Base-by-base conservation (phyloP, 92 coral and sea anemone species). In the Zoanthus solanderi region DNA sequence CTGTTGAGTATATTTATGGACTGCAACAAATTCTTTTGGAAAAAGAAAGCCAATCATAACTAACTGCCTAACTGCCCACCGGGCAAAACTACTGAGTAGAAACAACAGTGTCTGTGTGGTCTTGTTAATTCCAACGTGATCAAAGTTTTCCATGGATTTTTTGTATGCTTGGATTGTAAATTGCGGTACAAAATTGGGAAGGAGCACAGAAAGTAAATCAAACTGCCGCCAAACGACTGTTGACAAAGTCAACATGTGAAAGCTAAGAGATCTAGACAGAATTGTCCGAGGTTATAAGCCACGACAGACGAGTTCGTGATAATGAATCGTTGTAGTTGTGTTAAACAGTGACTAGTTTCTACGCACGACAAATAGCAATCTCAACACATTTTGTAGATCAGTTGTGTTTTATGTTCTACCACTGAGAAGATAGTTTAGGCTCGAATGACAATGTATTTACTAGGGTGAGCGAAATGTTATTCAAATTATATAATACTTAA, bases 1-100 rank as follows among this genome's bases (percentile, higher is more conserved):
- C 94, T 12, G 76, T 88, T 71, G 94, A 91, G 44, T 91, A 91
- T 50, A 91, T 91, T 29, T 90, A 79, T 47, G 87, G 77, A n/a
- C 75, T 91, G 46, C 89, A 91, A 44, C 87, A 85, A 58, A 80
- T 91, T 58, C 89, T 91, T 28, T 45, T 47, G 85, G 85, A 81
- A 31, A 81, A 81, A 48, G 85, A 81, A 66, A 81, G 67, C n/a
- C 75, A 67, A 67, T 73, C 85, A n/a, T 7, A 67, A 65, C 5
- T 65, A 81, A 81, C 75, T 60, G 85, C 32, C 14, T 81, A 45
- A 81, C 67, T 57, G 66, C 75, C 74, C 75, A 50, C 63, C 23
- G 42, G 37, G 53, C 14, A 9, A 67, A 65, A 23, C 85, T 45
- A 63, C 85, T 9, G 75, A 80, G 61, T 73, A 80, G 57, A 63